phyloP scores from a whole-genome alignment of 2,797 vertebrate species.

The Sebastes matsubarae region DNA sequence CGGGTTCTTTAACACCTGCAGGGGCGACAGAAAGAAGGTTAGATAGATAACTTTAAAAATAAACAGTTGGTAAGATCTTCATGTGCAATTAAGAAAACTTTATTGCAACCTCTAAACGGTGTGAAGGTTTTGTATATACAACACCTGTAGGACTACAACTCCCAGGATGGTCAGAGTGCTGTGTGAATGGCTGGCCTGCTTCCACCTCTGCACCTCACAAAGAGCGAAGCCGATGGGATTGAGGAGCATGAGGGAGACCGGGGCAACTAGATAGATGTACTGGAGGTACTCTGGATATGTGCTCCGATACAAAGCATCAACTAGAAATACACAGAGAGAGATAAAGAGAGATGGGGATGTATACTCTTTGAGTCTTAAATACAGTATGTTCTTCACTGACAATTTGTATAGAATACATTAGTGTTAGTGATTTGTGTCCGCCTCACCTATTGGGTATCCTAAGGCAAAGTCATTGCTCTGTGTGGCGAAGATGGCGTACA shows the following conservation, averaged over 20 bases:
- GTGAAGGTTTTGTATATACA: background rate
- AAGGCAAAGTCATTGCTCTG: conserved; percentile 99
- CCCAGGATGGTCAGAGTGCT: conserved; percentile 89
- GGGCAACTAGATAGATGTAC: conserved; percentile 97
- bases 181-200: conserved; percentile 74
- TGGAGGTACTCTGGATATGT: conserved; percentile 96
- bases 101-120: background rate
- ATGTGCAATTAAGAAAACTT: background rate
- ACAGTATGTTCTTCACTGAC: background rate
- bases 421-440: background rate
- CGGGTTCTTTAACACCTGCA: conserved; percentile 92
- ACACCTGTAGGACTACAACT: conserved; percentile 87
- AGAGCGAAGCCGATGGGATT: conserved; percentile 97
- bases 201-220: conserved; percentile 96
- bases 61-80: background rate
- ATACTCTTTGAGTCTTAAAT: background rate
- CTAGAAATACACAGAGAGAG: conserved; percentile 40
- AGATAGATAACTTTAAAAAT: accelerated
- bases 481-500: conserved; percentile 97
- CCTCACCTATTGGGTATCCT: conserved; percentile 97
- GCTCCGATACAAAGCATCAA: conserved; percentile 80
- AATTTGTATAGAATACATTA: background rate
- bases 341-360: background rate
- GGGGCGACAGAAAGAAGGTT: background rate
- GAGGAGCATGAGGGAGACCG: conserved; percentile 96